Evolutionary conservation across 2,113 vertebrate species (phyloP).

Genomic region (Stegastes partitus): DNA sequence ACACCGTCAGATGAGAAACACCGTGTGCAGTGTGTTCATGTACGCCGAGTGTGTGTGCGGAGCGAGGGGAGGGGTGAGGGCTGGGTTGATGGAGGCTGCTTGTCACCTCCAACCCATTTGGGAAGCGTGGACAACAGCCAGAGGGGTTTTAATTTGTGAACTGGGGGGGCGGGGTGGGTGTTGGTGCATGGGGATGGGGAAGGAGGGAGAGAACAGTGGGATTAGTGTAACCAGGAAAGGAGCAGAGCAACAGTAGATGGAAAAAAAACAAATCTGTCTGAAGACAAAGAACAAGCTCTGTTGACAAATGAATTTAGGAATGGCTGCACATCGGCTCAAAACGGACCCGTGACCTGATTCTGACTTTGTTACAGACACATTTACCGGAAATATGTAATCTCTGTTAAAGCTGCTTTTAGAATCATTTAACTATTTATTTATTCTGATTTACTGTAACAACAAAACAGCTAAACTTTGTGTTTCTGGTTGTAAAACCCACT

Average conservation of each 20-base stretch:
- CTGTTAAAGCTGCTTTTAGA: no score
- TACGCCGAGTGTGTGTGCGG: neutral
- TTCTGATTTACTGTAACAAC: no score
- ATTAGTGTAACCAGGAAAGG: neutral
- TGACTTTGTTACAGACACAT: no score
- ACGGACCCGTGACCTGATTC: no score
- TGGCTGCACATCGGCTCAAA: no score
- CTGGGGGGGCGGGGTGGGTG: neutral
- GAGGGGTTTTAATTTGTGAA: conserved; percentile 53
- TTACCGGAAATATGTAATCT: no score
- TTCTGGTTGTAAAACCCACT: no score
- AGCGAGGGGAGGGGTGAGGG: conserved; percentile 20
- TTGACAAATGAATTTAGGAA: no score
- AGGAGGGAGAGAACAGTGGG: neutral
- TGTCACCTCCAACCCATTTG: conserved; percentile 59
- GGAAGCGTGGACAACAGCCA: conserved; percentile 49
- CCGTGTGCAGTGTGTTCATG: no score
- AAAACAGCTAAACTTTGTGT: no score
- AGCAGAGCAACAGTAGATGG: neutral
- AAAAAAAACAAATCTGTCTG: neutral
- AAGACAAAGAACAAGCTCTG: no score
- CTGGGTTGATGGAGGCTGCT: conserved; percentile 49
- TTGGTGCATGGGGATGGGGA: neutral
- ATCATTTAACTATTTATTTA: no score
- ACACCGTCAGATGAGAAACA: neutral